These are phyloP conservation scores for Drosophila phalerata DNA, from an alignment of 2,888 invertebrate species.

Conservation along the genomic window DNA sequence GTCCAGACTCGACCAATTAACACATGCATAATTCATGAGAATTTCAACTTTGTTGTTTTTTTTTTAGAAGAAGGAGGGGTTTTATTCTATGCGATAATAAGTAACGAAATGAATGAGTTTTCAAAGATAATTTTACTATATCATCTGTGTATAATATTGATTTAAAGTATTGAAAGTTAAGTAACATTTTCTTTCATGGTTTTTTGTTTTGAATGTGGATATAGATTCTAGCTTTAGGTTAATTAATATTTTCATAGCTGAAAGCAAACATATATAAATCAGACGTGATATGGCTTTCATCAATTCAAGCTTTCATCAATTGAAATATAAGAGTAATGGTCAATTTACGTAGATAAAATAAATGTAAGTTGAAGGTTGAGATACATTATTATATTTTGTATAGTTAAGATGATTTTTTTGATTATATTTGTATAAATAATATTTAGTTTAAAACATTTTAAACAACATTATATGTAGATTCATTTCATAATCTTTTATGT, in stretches of 20 bases:
- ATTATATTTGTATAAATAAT: not conserved
- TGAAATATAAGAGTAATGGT: not conserved
- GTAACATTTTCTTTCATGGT: too few relatives aligned
- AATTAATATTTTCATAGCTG: too few relatives aligned
- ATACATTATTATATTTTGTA: not conserved
- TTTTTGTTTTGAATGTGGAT: too few relatives aligned
- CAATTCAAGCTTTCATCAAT: too few relatives aligned
- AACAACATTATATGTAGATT: not conserved
- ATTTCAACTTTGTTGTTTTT: not conserved
- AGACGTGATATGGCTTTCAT: too few relatives aligned
- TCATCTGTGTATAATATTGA: too few relatives aligned
- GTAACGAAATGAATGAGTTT: not conserved
- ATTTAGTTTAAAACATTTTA: too few relatives aligned
- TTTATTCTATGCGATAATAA: too few relatives aligned
- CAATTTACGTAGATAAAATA: not conserved
- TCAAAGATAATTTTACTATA: not conserved
- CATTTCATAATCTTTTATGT: not conserved
- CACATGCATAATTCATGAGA: constrained; percentile 28
- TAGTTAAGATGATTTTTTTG: not conserved
- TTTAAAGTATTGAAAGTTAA: too few relatives aligned
- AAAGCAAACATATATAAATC: too few relatives aligned
- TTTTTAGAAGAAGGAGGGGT: too few relatives aligned
- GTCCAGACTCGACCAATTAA: constrained; percentile 25
- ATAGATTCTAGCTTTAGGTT: too few relatives aligned
- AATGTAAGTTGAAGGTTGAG: not conserved